Evolutionary conservation across 64 coral and sea anemone genomes (phyloP), one percentile per base, ranked within the genome.

Genomic region (Montipora sp.): DNA sequence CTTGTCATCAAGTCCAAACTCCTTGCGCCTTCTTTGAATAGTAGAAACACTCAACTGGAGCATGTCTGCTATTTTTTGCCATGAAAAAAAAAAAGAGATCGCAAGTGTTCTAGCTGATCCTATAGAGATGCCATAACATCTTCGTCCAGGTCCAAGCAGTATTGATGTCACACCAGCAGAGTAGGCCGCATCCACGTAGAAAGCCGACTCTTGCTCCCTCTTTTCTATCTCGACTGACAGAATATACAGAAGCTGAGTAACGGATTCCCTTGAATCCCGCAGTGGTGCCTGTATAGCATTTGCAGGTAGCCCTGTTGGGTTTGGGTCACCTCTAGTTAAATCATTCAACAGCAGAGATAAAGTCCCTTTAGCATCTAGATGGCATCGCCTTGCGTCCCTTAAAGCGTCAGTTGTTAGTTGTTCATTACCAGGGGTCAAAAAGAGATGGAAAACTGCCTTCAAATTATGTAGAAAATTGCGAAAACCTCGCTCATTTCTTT

Each of bases 41-140:
- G 24, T 24, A 24, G 24, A 24, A 24, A 24, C 24, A 24, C 24
- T 24, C 24, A 24, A 0, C 24, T 24, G 24, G 24, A 24, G 24
- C 24, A 24, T 24, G 24, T 24, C 24, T 65, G 91, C 88, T 47
- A 98, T 76, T 94, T 91, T 91, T 65, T 91, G 61, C 83, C 96
- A 94, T 27, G 93, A 89, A 87, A 98, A 98, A 71, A 71, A 49
- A 92, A 53, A 0, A 98, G 92, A 16, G 89, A 91, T 48, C 92
- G 79, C 77, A 90, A 77, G 65, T 91, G 59, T 18, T 91, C 80
- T 5, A 91, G 8, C 81, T 91, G 79, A 8, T 91, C 90, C 61
- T 76, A 24, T 83, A 9, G 90, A 55, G n/a, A 24, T 24, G 24
- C 24, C 24, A 24, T 24, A 24, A 59, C 66, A 5, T 83, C 61